Base-by-base conservation (phyloP, 2,888 invertebrate genomes). In the Drosophila subquinaria region DNA sequence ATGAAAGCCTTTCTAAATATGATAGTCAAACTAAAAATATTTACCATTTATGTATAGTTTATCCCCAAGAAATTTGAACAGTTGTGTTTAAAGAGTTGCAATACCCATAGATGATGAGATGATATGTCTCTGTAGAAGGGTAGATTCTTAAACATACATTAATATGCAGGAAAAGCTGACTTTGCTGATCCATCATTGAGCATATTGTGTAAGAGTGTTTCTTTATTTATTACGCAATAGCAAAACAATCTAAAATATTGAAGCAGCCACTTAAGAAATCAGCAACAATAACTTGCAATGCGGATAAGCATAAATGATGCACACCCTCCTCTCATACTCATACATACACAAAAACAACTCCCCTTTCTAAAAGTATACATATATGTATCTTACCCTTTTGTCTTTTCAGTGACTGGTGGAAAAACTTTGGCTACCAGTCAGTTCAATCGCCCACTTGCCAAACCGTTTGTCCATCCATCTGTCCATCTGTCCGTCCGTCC, bases 241-340 rank as follows among this genome's bases (percentile, higher is more conserved):
- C 63, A 60, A 76, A 77, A 64, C 75, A 75, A 77, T 77, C 65
- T 64, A 63, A 73, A 78, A 73, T 73, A 74, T 67, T 62, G 64
- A 66, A 73, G 72, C 69, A 57, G 73, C 87, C 84, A 81, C 87
- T 86, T 81, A 81, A 72, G 79, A 74, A 84, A 86, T 81, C 87
- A 84, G 74, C 79, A 76, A 79, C 67, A 83, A 83, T 81, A 86
- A 79, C 77, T 66, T 51, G 50, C 53, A 52, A 43, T 50, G 63
- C 67, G 70, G 48, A 61, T 76, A 68, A 74, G 73, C 66, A 48
- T 55, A 75, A 55, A 53, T 51, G 65, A 15, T 42, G 60, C 1
- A 11, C 67, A 61, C 67, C 63, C 67, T 23, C 42, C 30, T 23
- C 40, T 27, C n/a, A 11, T 10, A 45, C 43, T 27, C 27, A 5